Percentiles rank a stretch among this genome's conserved stretches.
These are phyloP conservation scores for Benthosema pterotum DNA, from an alignment of 2,797 vertebrate genomes.

Conservation along the genomic window DNA sequence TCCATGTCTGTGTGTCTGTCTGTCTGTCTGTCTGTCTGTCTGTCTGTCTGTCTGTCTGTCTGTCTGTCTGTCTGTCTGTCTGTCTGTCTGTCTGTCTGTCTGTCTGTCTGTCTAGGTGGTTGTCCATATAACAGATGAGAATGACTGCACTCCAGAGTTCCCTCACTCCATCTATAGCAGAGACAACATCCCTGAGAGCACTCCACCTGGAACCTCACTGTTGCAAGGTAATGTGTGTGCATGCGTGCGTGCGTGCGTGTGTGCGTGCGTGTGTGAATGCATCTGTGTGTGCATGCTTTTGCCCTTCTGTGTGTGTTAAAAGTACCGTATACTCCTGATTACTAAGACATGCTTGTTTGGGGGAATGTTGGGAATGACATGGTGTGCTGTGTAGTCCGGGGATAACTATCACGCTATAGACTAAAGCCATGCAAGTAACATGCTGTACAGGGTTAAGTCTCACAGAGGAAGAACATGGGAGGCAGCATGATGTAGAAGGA, in stretches of 20 bases:
- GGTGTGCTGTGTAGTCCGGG: too few species aligned
- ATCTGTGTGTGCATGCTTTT: background rate
- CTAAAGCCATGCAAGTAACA: background rate
- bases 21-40: background rate
- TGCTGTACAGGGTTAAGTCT: slow-evolving; percentile 6
- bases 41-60: background rate
- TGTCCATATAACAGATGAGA: slow-evolving; percentile 86
- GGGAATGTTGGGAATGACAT: too few species aligned
- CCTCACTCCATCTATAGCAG: slow-evolving; percentile 87
- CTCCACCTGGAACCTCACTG: slow-evolving; percentile 83
- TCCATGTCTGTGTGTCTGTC: too few species aligned
- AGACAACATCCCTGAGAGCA: slow-evolving; percentile 85
- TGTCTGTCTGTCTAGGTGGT: slow-evolving; percentile 74
- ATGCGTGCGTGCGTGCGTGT: background rate
- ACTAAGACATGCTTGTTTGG: too few species aligned
- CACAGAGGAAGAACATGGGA: background rate
- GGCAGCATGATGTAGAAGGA: background rate
- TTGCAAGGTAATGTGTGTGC: slow-evolving; percentile 82
- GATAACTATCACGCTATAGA: too few species aligned
- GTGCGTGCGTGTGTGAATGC: background rate
- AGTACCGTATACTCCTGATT: too few species aligned
- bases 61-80: background rate
- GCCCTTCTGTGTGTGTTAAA: background rate
- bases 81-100: background rate
- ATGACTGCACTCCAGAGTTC: slow-evolving; percentile 92